phyloP scores from a whole-genome alignment of 2,113 vertebrate genomes.

The Cisticola juncidis region DNA sequence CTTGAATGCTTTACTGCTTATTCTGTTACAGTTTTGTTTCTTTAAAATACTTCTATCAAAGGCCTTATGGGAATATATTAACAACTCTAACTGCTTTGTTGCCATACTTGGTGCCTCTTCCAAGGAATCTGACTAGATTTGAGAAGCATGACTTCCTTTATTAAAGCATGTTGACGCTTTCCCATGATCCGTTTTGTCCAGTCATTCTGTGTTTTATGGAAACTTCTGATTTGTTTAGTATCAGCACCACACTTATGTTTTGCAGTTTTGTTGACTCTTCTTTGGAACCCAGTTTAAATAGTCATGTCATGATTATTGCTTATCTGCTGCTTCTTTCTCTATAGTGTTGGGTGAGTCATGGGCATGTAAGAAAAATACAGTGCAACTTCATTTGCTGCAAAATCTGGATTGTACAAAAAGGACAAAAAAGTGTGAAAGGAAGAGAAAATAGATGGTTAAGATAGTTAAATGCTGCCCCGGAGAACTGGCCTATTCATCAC shows the following conservation, averaged over 20 bases:
- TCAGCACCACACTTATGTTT: background rate
- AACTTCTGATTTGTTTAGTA: background rate
- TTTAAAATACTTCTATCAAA: background rate
- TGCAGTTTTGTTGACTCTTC: background rate
- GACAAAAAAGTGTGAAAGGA: background rate
- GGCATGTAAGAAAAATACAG: background rate
- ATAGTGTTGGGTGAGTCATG: background rate
- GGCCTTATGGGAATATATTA: background rate
- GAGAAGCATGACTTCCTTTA: background rate
- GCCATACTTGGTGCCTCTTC: background rate
- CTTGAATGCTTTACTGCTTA: background rate
- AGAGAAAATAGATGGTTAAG: background rate
- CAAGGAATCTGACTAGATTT: background rate
- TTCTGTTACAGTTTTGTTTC: background rate
- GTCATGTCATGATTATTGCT: background rate
- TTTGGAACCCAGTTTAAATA: background rate
- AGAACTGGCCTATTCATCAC: background rate
- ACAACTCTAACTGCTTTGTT: background rate
- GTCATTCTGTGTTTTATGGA: background rate
- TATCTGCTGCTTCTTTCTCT: background rate
- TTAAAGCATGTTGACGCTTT: background rate
- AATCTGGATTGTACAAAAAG: background rate
- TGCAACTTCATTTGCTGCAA: background rate
- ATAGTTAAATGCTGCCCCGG: background rate
- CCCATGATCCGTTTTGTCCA: background rate